These are phyloP conservation scores for Hylaeus volcanicus DNA, from an alignment of 1,140 invertebrate species.

Conservation along the genomic window DNA sequence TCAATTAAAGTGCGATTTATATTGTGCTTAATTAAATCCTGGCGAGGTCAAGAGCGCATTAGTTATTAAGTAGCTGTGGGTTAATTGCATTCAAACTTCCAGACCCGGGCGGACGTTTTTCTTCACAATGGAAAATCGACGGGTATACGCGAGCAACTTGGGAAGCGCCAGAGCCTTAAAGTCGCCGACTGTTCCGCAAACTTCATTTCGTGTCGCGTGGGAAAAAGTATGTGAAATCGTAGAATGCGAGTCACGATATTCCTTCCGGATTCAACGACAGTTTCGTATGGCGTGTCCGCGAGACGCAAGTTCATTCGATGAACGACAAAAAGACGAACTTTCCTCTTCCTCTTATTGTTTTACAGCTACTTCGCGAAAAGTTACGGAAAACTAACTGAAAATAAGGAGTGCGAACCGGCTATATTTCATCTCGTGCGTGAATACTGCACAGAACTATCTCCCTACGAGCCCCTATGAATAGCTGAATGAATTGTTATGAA, in stretches of 20 bases:
- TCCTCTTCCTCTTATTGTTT: conserved; percentile 5
- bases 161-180: conserved; percentile 34
- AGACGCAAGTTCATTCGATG: background rate
- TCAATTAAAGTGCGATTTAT: background rate
- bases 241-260: conserved; percentile 50
- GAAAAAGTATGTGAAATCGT: conserved; percentile 45
- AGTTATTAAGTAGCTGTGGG: background rate
- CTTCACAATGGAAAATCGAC: conserved; percentile 33
- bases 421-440: background rate
- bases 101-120: background rate
- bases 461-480: no score
- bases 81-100: conserved; percentile 2
- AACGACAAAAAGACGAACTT: conserved; percentile 9
- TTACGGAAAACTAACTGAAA: conserved; percentile 24
- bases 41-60: background rate
- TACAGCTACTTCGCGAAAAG: background rate
- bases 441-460: no score
- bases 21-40: background rate
- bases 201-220: conserved; percentile 44
- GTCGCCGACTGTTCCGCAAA: conserved; percentile 41
- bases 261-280: conserved; percentile 41
- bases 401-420: background rate
- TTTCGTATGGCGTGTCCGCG: conserved; percentile 31
- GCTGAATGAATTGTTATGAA: no score
- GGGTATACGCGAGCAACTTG: conserved; percentile 12